A percentile compares a stretch with the other conserved stretches of the same genome.
These are phyloP conservation scores for Eupithecia centaureata DNA, from an alignment of 2,888 invertebrate species.

Conservation along the genomic window DNA sequence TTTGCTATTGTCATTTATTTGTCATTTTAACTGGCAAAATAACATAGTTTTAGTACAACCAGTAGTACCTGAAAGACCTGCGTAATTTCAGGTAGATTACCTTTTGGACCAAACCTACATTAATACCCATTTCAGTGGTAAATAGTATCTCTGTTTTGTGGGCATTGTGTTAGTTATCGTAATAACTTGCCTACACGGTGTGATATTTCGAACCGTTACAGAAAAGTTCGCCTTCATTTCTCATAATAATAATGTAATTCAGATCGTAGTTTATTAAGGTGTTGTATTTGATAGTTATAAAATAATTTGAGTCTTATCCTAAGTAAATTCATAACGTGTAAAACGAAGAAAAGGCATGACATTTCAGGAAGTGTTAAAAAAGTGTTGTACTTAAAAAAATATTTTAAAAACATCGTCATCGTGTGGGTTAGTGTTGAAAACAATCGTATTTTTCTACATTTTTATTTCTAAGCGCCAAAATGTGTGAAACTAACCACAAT, in stretches of 20 bases:
- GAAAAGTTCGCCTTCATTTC: too few relatives aligned
- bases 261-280: too few relatives aligned
- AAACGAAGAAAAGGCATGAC: neutral
- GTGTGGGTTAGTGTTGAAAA: neutral
- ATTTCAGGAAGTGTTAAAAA: neutral
- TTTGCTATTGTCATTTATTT: too few relatives aligned
- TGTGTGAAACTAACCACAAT: neutral
- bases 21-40: too few relatives aligned
- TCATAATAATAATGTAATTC: too few relatives aligned
- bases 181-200: conserved; percentile 13
- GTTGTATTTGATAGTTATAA: too few relatives aligned
- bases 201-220: neutral
- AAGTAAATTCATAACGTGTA: too few relatives aligned
- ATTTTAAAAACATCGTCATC: neutral
- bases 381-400: too few relatives aligned
- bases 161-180: conserved; percentile 29
- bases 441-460: neutral
- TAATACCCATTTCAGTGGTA: conserved; percentile 23
- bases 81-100: neutral
- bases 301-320: neutral
- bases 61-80: neutral
- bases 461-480: neutral
- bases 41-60: neutral
- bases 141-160: conserved; percentile 26
- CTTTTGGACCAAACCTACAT: conserved; percentile 19